A percentile compares a stretch with the other conserved stretches of the same genome.
phyloP scores from a whole-genome alignment of 1,140 invertebrate genomes.

The Conus betulinus region DNA sequence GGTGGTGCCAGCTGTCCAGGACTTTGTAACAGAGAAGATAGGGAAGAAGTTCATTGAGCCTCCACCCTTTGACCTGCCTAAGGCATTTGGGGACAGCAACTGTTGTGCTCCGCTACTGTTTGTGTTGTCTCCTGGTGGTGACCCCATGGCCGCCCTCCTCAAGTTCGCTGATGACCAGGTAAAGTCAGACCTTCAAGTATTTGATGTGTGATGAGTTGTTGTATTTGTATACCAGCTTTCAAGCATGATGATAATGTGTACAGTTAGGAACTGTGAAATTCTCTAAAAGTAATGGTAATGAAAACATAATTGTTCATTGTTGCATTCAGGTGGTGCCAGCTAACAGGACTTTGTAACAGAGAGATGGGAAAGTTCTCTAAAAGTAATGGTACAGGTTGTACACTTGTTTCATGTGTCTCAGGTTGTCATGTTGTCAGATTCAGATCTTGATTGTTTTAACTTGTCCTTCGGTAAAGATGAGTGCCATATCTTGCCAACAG shows the following conservation, averaged over 20 bases:
- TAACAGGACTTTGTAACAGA: conserved; percentile 85
- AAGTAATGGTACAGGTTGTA: too few species aligned
- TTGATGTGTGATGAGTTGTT: background rate
- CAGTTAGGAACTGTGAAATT: too few species aligned
- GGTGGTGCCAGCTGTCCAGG: conserved; percentile 87
- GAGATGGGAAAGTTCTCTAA: too few species aligned
- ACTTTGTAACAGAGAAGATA: conserved; percentile 85
- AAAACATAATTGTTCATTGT: background rate
- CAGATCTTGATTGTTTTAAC: too few species aligned
- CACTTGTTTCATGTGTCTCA: too few species aligned
- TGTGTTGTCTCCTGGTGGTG: conserved; percentile 92
- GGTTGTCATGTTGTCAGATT: too few species aligned
- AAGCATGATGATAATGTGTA: too few species aligned
- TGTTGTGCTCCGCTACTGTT: conserved; percentile 91
- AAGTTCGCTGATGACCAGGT: conserved; percentile 88
- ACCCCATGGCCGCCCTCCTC: conserved; percentile 86
- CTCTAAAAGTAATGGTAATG: too few species aligned
- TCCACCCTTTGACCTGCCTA: conserved; percentile 88
- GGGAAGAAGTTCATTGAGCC: conserved; percentile 91
- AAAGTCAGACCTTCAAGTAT: background rate
- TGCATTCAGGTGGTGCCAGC: conserved; percentile 82
- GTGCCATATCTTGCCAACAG: too few species aligned
- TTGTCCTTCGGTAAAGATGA: too few species aligned
- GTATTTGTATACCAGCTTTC: too few species aligned
- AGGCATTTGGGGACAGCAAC: conserved; percentile 90